Conservation (phyloP, 2,113 vertebrate species). For the Aleadryas rufinucha region DNA sequence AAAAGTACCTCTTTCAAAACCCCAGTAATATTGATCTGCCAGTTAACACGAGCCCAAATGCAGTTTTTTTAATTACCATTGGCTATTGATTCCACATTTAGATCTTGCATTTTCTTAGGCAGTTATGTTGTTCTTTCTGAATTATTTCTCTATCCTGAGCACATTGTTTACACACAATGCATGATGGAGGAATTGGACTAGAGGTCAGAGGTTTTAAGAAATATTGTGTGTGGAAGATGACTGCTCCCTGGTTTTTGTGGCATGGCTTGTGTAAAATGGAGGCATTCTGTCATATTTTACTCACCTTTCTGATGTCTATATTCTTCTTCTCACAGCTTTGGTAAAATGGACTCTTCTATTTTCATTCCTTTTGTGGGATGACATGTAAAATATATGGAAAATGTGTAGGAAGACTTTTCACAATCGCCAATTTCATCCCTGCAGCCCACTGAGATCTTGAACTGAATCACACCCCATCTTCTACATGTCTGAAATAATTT, state of each 20-base stretch:
- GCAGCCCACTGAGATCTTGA: conserved; percentile 41
- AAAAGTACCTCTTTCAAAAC: background rate
- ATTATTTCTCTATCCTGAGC: background rate
- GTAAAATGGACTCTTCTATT: conserved; percentile 35
- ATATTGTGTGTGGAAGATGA: background rate
- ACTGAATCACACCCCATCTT: conserved; percentile 47
- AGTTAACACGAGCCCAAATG: background rate
- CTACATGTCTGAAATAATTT: conserved; percentile 36
- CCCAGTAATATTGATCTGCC: background rate
- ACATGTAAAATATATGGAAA: conserved; percentile 50
- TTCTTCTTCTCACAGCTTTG: background rate
- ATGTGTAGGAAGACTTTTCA: conserved; percentile 46
- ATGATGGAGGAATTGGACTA: background rate
- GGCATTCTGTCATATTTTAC: background rate
- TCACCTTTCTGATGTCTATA: background rate
- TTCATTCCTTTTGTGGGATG: conserved; percentile 51
- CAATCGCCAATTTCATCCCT: conserved; percentile 18
- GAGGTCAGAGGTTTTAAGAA: background rate
- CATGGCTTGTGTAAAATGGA: background rate
- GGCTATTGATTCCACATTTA: background rate
- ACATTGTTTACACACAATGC: background rate
- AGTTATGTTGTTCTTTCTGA: background rate
- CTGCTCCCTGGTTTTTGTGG: background rate
- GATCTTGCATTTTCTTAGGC: background rate
- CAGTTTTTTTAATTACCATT: background rate